Percentiles rank a stretch among this genome's conserved stretches.
These are phyloP conservation scores for Cathartes aura DNA, from an alignment of 2,113 vertebrate genomes.

Conservation along the genomic window DNA sequence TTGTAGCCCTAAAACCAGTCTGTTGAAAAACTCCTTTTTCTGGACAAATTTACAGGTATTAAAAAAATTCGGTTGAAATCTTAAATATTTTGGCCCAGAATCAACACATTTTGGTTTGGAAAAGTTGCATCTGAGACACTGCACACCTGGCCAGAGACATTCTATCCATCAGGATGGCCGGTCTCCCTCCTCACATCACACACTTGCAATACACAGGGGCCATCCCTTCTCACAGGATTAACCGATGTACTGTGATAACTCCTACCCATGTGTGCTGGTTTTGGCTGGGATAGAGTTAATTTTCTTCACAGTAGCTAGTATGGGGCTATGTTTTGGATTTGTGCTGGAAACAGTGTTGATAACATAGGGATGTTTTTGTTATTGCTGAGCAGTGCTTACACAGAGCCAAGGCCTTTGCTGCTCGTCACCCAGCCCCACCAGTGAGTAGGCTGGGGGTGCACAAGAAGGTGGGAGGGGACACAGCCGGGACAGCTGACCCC, in stretches of 20 bases:
- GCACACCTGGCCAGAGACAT: neutral
- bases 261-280: neutral
- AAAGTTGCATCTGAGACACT: neutral
- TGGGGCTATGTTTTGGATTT: too few species aligned
- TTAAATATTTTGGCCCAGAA: neutral
- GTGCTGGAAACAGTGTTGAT: too few species aligned
- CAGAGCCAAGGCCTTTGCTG: too few species aligned
- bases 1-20: neutral
- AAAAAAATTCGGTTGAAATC: neutral
- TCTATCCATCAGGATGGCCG: neutral
- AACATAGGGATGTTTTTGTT: too few species aligned
- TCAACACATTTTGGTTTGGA: neutral
- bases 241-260: neutral
- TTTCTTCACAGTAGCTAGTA: too few species aligned
- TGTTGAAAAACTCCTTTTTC: neutral
- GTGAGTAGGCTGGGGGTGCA: too few species aligned
- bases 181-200: neutral
- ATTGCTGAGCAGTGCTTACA: too few species aligned
- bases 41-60: neutral
- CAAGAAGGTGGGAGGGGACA: too few species aligned
- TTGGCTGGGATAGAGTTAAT: too few species aligned
- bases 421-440: too few species aligned
- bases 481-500: too few species aligned
- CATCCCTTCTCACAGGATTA: neutral
- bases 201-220: neutral